phyloP scores from a whole-genome alignment of 23 tunicate genomes.

The Oikopleura vanhoeffeni region DNA sequence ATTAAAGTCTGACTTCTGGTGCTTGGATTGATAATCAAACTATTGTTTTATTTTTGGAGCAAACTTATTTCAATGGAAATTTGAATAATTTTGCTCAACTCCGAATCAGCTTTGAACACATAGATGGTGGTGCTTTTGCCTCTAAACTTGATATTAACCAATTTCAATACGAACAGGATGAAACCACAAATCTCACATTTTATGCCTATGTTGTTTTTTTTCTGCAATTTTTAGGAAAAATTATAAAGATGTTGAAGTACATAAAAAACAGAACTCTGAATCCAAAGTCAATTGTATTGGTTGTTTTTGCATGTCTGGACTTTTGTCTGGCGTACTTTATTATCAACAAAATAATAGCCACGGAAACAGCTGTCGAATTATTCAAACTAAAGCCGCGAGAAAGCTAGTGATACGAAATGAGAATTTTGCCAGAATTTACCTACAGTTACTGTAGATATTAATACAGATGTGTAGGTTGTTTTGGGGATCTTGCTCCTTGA shows the following conservation, averaged over 20 bases:
- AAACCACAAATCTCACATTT: neutral
- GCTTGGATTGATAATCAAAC: constrained; percentile 5
- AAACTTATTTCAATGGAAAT: constrained; percentile 1
- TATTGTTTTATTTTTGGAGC: neutral
- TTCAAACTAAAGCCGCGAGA: neutral
- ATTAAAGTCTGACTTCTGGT: too few species aligned
- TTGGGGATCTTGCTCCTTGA: too few species aligned
- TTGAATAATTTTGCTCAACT: neutral
- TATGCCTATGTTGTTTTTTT: neutral
- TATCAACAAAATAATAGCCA: too few species aligned
- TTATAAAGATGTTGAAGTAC: neutral
- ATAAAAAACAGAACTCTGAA: neutral
- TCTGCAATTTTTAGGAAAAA: neutral
- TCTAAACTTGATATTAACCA: neutral
- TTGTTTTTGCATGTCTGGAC: neutral
- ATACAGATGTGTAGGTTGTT: too few species aligned
- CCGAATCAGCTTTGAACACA: neutral
- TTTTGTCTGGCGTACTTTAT: neutral
- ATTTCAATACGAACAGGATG: neutral
- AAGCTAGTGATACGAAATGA: too few species aligned
- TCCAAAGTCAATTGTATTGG: neutral
- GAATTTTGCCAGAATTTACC: too few species aligned
- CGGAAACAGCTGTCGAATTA: neutral
- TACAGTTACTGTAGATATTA: too few species aligned
- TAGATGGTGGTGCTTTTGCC: neutral